A percentile compares a stretch with the other conserved stretches of the same genome.
These are phyloP conservation scores for Tetrao urogallus DNA, from an alignment of 2,113 vertebrate genomes.

Conservation along the genomic window DNA sequence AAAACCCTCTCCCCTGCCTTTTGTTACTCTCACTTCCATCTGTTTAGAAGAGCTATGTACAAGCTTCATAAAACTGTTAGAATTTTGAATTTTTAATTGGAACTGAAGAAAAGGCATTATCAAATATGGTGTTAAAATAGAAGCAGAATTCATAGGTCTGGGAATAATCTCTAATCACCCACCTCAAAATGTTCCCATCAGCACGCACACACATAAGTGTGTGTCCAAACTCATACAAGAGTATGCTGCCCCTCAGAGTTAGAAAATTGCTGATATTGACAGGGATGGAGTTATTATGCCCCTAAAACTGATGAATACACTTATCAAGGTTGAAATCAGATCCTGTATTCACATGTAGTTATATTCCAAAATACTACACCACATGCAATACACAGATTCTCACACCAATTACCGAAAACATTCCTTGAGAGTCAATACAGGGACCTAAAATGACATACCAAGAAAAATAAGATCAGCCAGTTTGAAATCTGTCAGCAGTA, in stretches of 20 bases:
- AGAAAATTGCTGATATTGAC: not conserved
- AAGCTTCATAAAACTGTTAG: not conserved
- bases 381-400: not conserved
- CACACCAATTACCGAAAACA: not conserved
- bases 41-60: constrained; percentile 41
- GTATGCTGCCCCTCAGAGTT: not conserved
- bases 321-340: not conserved
- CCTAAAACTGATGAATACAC: not conserved
- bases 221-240: not conserved
- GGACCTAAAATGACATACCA: not conserved
- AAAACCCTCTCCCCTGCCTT: not conserved
- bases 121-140: not conserved
- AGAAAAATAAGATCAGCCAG: not conserved
- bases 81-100: not conserved
- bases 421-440: not conserved
- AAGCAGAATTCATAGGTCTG: not conserved
- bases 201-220: rapidly evolving
- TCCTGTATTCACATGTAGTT: not conserved
- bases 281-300: not conserved
- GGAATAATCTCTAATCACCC: not conserved
- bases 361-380: not conserved
- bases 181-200: not conserved
- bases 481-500: not conserved
- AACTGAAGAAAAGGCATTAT: constrained; percentile 5
- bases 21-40: constrained; percentile 46